These are phyloP conservation scores for Trichonephila clavata DNA, from an alignment of 1,140 invertebrate species.

Conservation along the genomic window DNA sequence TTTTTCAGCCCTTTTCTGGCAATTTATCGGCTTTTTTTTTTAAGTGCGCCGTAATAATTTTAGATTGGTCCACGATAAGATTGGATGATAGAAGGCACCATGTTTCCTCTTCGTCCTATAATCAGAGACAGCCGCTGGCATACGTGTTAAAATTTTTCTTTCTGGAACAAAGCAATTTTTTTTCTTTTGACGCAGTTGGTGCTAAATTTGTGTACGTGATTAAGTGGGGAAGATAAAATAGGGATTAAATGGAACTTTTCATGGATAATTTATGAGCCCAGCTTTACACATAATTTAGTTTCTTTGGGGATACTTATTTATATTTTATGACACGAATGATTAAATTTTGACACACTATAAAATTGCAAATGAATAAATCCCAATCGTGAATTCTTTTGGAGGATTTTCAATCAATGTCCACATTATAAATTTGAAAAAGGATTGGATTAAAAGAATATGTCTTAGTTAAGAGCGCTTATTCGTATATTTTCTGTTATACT, in stretches of 20 bases:
- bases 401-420: no score
- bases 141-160: conserved; percentile 17
- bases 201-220: conserved; percentile 36
- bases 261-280: conserved; percentile 36
- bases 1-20: not conserved
- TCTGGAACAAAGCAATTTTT: not conserved
- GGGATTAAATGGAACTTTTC: conserved; percentile 6
- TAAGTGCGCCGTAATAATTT: conserved; percentile 45
- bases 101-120: conserved; percentile 36
- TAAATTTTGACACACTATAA: not conserved
- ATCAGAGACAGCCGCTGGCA: conserved; percentile 32
- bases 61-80: conserved; percentile 51
- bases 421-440: no score
- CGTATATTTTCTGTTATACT: no score
- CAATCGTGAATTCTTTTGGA: no score
- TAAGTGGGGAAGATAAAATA: conserved; percentile 20
- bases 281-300: not conserved
- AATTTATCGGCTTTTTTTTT: conserved; percentile 51
- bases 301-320: not conserved
- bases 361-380: not conserved
- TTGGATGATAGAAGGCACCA: conserved; percentile 33
- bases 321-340: not conserved
- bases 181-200: not conserved
- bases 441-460: no score
- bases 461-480: no score